Base-by-base conservation (phyloP, 2,113 vertebrate genomes). In the Baryphthengus martii region DNA sequence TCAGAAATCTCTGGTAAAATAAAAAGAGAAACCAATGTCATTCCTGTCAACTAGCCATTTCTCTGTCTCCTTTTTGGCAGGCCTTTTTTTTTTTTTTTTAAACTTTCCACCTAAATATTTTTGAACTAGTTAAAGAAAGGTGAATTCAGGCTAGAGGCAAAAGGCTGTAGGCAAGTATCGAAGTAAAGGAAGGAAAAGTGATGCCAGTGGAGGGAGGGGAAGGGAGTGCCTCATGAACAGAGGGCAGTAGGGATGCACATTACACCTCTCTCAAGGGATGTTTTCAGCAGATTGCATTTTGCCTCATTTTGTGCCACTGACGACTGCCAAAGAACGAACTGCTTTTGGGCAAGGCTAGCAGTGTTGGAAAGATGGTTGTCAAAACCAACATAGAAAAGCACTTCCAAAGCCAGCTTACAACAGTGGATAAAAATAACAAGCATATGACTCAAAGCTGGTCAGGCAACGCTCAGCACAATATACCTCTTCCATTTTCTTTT, bases 321-420 rank as follows among this genome's bases (percentile, higher is more conserved):
- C 61, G 72, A 71, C 59, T 66, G 88, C 90, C 88, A 90, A 95
- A 92, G 67, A 71, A 72, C 37, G 25, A 96, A 87, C 47, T 85
- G n/a, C n/a, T 85, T 87, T 72, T 62, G 89, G 88, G 73, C 49
- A 88, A 90, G 73, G 65, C 86, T 87, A 90, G 81, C 74, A 85
- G 58, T 53, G 56, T 50, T 92, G 83, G 83, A 84, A 96, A 67
- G 76, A 71, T 12, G 56, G 61, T 84, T 75, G 86, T 92, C 94
- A 97, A 96, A 96, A 92, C 21, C 85, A 95, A 92, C 10, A 55
- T 24, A 59, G 35, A 95, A 96, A 93, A 84, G 72, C 79, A 68
- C 9, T 90, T 94, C 35, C 76, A 92, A 96, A 84, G 61, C 66
- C 85, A 92, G 45, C 62, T 94, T 85, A 90, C 44, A 95, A 75